A percentile compares a stretch with the other conserved stretches of the same genome.
phyloP scores from a whole-genome alignment of 2,113 vertebrate species.

The Diphyllodes magnificus region DNA sequence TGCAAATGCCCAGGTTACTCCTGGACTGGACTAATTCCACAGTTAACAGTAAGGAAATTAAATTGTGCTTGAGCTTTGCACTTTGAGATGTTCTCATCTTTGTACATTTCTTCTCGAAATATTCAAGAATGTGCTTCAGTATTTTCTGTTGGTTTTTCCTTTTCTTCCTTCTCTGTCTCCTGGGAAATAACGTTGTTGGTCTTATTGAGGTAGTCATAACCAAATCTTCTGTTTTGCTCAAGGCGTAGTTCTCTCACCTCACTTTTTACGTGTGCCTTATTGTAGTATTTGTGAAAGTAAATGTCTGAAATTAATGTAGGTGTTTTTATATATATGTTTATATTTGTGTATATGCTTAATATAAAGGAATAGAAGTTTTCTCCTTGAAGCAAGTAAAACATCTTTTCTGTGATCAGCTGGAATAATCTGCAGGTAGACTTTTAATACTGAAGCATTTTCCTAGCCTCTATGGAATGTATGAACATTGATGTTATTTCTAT shows the following conservation, averaged over 20 bases:
- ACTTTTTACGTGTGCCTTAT: neutral
- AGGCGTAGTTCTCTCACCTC: neutral
- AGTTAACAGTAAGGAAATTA: neutral
- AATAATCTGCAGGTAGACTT: neutral
- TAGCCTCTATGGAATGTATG: neutral
- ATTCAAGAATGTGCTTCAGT: neutral
- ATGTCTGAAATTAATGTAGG: neutral
- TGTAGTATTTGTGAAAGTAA: neutral
- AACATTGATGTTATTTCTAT: neutral
- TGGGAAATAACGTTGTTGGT: slow-evolving; percentile 21
- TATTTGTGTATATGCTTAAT: neutral
- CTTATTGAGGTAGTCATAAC: neutral
- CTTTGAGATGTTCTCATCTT: neutral
- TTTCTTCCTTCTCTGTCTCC: neutral
- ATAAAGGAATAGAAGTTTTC: neutral
- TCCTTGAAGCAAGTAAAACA: neutral
- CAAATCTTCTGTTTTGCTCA: neutral
- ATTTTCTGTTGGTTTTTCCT: neutral
- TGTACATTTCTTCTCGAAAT: neutral
- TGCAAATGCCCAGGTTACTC: neutral
- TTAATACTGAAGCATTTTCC: neutral
- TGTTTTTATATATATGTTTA: neutral
- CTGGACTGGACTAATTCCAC: neutral
- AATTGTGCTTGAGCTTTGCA: neutral
- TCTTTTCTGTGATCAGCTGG: neutral